A percentile compares a stretch with the other conserved stretches of the same genome.
Evolutionary conservation across 1,140 invertebrate genomes (phyloP).

Genomic region (Lepidostoma basale): DNA sequence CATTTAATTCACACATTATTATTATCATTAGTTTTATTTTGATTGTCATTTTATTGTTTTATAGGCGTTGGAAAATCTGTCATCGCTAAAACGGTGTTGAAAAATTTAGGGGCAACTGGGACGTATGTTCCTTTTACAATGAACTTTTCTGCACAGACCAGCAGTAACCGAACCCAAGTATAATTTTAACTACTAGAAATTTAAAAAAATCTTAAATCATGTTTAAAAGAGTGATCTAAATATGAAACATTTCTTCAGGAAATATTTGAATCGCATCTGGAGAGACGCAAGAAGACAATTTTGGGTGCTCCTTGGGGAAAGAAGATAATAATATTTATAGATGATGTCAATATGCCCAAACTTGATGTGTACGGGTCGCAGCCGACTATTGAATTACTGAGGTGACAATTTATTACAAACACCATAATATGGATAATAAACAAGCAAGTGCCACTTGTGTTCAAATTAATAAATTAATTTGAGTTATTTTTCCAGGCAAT

Average conservation of each 20-base stretch:
- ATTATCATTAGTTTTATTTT: too few relatives aligned
- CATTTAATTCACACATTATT: too few relatives aligned
- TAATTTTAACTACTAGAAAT: too few relatives aligned
- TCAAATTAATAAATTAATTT: not conserved
- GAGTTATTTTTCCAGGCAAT: slow-evolving; percentile 65
- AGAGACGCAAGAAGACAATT: slow-evolving; percentile 80
- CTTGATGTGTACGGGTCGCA: slow-evolving; percentile 86
- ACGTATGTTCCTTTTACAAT: slow-evolving; percentile 76
- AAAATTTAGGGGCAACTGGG: slow-evolving; percentile 65
- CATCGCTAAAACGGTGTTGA: slow-evolving; percentile 76
- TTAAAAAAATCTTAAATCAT: too few relatives aligned
- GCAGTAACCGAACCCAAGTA: slow-evolving; percentile 72
- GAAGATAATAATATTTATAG: slow-evolving; percentile 84
- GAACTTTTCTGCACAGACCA: slow-evolving; percentile 90
- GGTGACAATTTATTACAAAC: slow-evolving; percentile 56
- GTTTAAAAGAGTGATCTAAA: not conserved
- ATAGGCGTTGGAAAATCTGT: slow-evolving; percentile 87
- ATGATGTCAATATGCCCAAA: slow-evolving; percentile 92
- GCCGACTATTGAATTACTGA: slow-evolving; percentile 85
- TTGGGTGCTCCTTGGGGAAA: slow-evolving; percentile 86
- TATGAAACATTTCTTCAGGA: slow-evolving; percentile 59
- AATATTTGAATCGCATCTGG: slow-evolving; percentile 79
- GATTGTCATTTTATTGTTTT: slow-evolving; percentile 24
- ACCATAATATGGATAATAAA: not conserved
- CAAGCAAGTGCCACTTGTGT: not conserved